Evolutionary conservation across 2,797 vertebrate species (phyloP), one percentile per base, ranked within the genome.

Genomic region (Malacoraja senta): DNA sequence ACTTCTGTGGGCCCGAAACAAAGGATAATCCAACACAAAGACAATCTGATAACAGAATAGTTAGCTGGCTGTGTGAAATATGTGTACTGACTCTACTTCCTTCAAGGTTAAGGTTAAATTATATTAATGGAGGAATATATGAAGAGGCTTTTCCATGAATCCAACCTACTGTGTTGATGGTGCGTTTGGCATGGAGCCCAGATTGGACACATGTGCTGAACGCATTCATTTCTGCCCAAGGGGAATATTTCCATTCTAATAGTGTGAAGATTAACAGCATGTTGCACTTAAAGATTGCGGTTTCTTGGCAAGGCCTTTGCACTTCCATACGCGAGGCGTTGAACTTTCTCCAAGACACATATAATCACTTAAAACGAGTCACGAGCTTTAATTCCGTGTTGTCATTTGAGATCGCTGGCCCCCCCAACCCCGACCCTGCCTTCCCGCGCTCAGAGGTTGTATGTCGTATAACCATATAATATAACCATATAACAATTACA

Each of bases 331-430:
- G 35, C 10, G 61, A 68, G 17, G n/a, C 1, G 13, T 88, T 68
- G n/a, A 68, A 88, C 21, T 35, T 35, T 68, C 84, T 88, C 84
- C 84, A 88, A 88, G n/a, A 68, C n/a, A 63, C 32, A 88, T 68
- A 88, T 68, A 88, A 88, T 88, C 84, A 65, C 35, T 9, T 21
- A 88, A 68, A 32, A n/a, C 10, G 8, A 17, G 32, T 88, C 84
- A 68, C 65, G 63, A 88, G 84, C 61, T 68, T 68, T n/a, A 8
- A 68, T 88, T 32, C 61, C 61, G 21, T 88, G 65, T 32, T 35
- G 63, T 68, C 63, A 88, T 88, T 88, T 68, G 38, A 88, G 84
- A 88, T 32, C n/a, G 68, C 84, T 35, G 61, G 61, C 19, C 10
- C 8, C 17, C 10, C 8, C 32, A 65, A 35, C 21, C 84, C 63